phyloP scores from a whole-genome alignment of 2,113 vertebrate species.

The Sturnira hondurensis region DNA sequence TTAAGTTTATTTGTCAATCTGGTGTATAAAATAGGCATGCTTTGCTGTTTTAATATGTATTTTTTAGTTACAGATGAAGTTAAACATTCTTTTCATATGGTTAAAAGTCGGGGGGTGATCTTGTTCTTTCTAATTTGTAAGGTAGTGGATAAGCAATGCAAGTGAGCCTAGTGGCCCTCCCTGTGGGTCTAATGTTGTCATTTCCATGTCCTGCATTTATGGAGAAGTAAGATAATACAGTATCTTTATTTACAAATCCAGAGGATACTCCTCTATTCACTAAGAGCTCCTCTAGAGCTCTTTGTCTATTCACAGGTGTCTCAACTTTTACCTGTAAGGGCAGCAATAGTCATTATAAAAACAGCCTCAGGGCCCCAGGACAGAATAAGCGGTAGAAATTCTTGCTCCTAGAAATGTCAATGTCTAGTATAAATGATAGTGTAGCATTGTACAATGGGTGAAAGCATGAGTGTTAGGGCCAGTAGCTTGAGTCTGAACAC shows the following conservation, averaged over 20 bases:
- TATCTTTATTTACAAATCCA: not conserved
- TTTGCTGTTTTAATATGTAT: not conserved
- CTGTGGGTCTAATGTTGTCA: not conserved
- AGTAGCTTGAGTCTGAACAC: not conserved
- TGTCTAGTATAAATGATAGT: not conserved
- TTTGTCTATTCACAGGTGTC: not conserved
- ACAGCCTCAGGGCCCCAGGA: not conserved
- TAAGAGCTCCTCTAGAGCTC: too few species aligned
- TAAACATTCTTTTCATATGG: not conserved
- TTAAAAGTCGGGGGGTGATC: not conserved
- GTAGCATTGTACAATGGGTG: too few species aligned
- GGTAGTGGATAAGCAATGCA: not conserved
- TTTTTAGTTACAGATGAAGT: constrained; percentile 32
- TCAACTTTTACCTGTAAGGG: not conserved
- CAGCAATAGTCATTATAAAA: not conserved
- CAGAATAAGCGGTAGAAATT: not conserved
- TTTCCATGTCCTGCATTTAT: not conserved
- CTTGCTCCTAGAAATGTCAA: not conserved
- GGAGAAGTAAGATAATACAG: not conserved
- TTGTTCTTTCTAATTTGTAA: constrained; percentile 23
- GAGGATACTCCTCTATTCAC: not conserved
- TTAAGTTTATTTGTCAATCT: not conserved
- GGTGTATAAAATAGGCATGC: not conserved
- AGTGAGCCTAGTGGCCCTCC: not conserved
- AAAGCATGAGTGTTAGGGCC: not conserved